phyloP scores from a whole-genome alignment of 1,140 invertebrate genomes.

The Drosophila mojavensis region DNA sequence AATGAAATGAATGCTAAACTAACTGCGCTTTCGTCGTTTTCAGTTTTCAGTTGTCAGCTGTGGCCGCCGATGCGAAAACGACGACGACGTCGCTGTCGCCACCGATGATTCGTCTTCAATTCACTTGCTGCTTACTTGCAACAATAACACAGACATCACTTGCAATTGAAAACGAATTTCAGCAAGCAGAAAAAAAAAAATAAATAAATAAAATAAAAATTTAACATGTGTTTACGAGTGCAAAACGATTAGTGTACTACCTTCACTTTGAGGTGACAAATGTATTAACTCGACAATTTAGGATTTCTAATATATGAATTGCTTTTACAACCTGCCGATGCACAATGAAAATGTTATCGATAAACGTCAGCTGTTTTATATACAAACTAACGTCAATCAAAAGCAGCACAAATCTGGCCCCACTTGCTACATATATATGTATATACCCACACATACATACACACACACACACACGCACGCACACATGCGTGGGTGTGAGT shows the following conservation, averaged over 20 bases:
- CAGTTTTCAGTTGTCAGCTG: conserved; percentile 41
- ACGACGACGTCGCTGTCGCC: conserved; percentile 8
- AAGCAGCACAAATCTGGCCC: conserved; percentile 9
- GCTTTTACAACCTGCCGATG: not conserved
- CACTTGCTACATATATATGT: not conserved
- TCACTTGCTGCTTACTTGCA: conserved; percentile 21
- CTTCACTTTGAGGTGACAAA: too few species aligned
- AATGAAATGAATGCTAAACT: conserved; percentile 22
- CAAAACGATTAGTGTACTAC: too few species aligned
- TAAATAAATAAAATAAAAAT: conserved; percentile 6
- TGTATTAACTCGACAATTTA: not conserved
- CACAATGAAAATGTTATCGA: conserved; percentile 19
- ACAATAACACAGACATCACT: conserved; percentile 24
- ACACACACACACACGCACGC: too few species aligned
- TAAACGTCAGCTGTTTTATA: conserved; percentile 24
- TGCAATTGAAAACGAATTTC: conserved; percentile 40
- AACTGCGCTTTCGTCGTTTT: conserved; percentile 19
- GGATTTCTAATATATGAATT: not conserved
- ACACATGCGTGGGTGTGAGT: too few species aligned
- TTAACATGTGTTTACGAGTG: not conserved
- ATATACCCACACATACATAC: too few species aligned
- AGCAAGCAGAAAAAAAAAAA: conserved; percentile 19
- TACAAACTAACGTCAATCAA: conserved; percentile 4
- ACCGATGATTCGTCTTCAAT: conserved; percentile 17
- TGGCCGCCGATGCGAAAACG: conserved; percentile 20